A percentile compares a stretch with the other conserved stretches of the same genome.
Evolutionary conservation across 1,140 invertebrate genomes (phyloP).

Genomic region (Nephotettix cincticeps): DNA sequence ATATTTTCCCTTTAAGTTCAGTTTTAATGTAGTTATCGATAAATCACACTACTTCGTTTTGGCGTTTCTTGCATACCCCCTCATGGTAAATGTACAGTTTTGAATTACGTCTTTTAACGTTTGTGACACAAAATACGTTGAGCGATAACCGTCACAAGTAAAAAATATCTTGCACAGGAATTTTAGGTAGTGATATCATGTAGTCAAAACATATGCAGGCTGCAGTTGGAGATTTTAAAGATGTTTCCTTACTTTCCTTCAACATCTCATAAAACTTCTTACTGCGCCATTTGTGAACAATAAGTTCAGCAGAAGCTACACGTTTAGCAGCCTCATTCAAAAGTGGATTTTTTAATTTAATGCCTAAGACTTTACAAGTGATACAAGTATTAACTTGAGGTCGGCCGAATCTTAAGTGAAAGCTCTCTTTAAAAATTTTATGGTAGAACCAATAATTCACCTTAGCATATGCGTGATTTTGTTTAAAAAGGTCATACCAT

Average conservation of each 20-base stretch:
- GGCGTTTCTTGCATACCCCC: slow-evolving; percentile 36
- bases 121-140: slow-evolving; percentile 37
- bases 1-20: slow-evolving; percentile 33
- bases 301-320: slow-evolving; percentile 41
- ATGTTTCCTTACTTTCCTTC: slow-evolving; percentile 36
- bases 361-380: slow-evolving; percentile 28
- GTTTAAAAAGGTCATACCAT: slow-evolving; percentile 27
- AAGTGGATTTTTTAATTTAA: slow-evolving; percentile 34
- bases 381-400: slow-evolving; percentile 35
- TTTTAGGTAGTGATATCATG: slow-evolving; percentile 38
- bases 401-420: slow-evolving; percentile 37
- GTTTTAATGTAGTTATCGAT: slow-evolving; percentile 32
- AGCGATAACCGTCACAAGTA: slow-evolving; percentile 38
- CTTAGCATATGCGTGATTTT: slow-evolving; percentile 36
- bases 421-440: slow-evolving; percentile 37
- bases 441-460: slow-evolving; percentile 33
- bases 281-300: slow-evolving; percentile 36
- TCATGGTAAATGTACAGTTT: slow-evolving; percentile 40
- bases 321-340: slow-evolving; percentile 39
- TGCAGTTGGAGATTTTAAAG: slow-evolving; percentile 28
- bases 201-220: slow-evolving; percentile 34
- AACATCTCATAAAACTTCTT: slow-evolving; percentile 42
- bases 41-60: slow-evolving; percentile 38
- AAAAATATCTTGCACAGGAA: slow-evolving; percentile 40
- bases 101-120: slow-evolving; percentile 35